Conservation (phyloP, 2,888 invertebrate genomes). For the Miltochrista miniata region DNA sequence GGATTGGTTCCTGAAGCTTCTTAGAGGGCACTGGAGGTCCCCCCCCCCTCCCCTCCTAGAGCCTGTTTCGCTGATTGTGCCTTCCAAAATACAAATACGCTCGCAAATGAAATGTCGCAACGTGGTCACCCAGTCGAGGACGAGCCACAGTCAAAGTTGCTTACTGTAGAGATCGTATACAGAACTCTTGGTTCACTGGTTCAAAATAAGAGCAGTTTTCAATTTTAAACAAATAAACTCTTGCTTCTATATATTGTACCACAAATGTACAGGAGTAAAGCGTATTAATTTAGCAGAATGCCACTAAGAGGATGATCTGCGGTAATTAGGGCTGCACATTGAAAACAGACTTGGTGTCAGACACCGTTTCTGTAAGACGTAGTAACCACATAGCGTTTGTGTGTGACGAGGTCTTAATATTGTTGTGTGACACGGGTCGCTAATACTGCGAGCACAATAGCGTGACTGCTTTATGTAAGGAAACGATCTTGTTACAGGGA, state of each 20-base stretch:
- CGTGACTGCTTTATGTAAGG: neutral
- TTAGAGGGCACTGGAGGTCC: too few relatives aligned
- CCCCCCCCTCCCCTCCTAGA: too few relatives aligned
- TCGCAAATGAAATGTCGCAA: too few relatives aligned
- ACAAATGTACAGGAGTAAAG: slow-evolving; percentile 37
- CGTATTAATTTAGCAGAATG: slow-evolving; percentile 60
- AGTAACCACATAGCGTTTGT: neutral
- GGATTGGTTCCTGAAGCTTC: too few relatives aligned
- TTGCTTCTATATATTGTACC: slow-evolving; percentile 13
- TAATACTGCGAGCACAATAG: neutral
- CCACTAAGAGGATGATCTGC: slow-evolving; percentile 64
- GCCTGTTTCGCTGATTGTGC: too few relatives aligned
- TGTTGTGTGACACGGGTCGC: slow-evolving; percentile 2
- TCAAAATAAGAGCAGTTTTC: too few relatives aligned
- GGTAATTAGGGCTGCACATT: slow-evolving; percentile 64
- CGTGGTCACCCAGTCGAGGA: too few relatives aligned
- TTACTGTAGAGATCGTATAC: too few relatives aligned
- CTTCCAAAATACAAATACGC: too few relatives aligned
- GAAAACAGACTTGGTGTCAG: slow-evolving; percentile 48
- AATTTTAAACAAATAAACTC: slow-evolving; percentile 7
- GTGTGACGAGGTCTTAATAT: neutral
- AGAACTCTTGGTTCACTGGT: too few relatives aligned
- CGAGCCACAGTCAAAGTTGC: too few relatives aligned
- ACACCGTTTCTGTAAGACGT: slow-evolving; percentile 37
- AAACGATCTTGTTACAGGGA: neutral